Conservation (phyloP, 2,797 vertebrate species). For the Galaxias olidus region DNA sequence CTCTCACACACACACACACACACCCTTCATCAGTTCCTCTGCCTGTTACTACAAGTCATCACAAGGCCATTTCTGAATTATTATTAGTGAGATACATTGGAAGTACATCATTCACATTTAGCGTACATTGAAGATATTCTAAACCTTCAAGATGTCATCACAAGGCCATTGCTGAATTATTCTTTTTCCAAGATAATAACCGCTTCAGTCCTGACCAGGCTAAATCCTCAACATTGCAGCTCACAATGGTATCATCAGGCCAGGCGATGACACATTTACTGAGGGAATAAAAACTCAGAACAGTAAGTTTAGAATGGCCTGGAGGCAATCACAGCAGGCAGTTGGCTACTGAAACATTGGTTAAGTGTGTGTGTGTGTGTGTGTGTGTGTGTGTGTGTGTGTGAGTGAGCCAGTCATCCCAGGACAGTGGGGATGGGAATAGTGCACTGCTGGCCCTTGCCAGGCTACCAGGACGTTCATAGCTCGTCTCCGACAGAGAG, state of each 20-base stretch:
- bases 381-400: conserved; percentile 23
- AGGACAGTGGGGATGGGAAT: conserved; percentile 39
- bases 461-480: conserved; percentile 26
- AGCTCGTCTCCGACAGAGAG: conserved; percentile 13
- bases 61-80: too few species aligned
- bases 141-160: not conserved
- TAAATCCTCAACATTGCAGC: not conserved
- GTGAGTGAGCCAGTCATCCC: conserved; percentile 43
- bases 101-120: too few species aligned
- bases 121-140: too few species aligned
- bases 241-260: conserved; percentile 4
- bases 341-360: conserved; percentile 17
- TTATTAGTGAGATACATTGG: too few species aligned
- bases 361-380: conserved; percentile 17
- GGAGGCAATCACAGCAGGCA: conserved; percentile 13
- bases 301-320: conserved; percentile 19
- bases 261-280: not conserved
- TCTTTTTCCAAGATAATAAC: too few species aligned
- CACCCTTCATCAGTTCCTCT: not conserved
- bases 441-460: conserved; percentile 16
- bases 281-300: conserved; percentile 1
- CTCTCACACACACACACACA: not conserved
- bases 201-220: not conserved
- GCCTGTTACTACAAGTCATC: not conserved
- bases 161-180: not conserved